Percentiles rank a stretch among this genome's conserved stretches.
Evolutionary conservation across 2,797 vertebrate genomes (phyloP).

Genomic region (Anabas testudineus): DNA sequence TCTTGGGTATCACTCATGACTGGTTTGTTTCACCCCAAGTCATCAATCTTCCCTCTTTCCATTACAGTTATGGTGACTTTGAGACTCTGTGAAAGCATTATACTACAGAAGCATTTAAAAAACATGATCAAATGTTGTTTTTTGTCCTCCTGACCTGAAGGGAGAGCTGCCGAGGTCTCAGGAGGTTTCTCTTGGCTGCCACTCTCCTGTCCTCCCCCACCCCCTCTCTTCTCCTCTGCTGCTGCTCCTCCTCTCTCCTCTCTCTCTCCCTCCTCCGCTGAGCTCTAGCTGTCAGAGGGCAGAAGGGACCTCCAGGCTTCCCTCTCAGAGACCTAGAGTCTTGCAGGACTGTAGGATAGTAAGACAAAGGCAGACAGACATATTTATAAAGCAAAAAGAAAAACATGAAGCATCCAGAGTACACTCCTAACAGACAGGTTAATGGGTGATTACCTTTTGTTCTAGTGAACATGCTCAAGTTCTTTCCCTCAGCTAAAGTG

Average conservation of each 20-base stretch:
- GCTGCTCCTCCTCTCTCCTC: constrained; percentile 36
- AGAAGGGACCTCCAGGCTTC: constrained; percentile 20
- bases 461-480: constrained; percentile 30
- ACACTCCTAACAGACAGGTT: neutral
- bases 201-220: constrained; percentile 15
- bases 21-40: too few species aligned
- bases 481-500: constrained; percentile 33
- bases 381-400: neutral
- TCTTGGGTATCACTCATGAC: too few species aligned
- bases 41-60: too few species aligned
- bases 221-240: constrained; percentile 29
- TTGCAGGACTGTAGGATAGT: constrained; percentile 33
- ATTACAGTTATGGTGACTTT: too few species aligned
- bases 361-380: neutral
- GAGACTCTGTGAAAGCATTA: neutral
- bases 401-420: neutral
- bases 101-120: neutral
- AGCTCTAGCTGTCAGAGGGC: constrained; percentile 29
- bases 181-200: constrained; percentile 34
- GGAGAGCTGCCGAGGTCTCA: constrained; percentile 62
- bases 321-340: constrained; percentile 27
- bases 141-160: constrained; percentile 56
- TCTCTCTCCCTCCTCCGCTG: constrained; percentile 50
- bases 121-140: constrained; percentile 46
- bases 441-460: constrained; percentile 36